Base-by-base conservation (phyloP, 1,140 invertebrate species). In the Cydia splendana region DNA sequence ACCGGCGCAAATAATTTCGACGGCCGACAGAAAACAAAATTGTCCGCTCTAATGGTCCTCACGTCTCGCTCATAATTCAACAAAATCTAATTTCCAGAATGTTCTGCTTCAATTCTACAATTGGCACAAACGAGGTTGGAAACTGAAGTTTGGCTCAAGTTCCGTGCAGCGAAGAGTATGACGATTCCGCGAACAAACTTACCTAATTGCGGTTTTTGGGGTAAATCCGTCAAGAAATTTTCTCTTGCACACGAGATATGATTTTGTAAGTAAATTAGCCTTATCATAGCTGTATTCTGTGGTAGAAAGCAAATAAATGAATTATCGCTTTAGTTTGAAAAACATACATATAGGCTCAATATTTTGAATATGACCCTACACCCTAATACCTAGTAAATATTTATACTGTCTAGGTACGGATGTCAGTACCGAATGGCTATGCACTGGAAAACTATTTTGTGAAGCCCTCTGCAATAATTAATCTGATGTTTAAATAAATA, bases 71-170 rank as follows among this genome's bases (percentile, higher is more conserved):
- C 75, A 65, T 77, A 77, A 74, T 77, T 78, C 78, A 76, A 78
- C 51, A 75, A 75, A 78, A 79, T 76, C 78, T 80, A 79, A 82
- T 82, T 77, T 80, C 65, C 18, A 75, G 24, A 45, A 57, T 38
- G 74, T 79, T 77, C 78, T 74, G 75, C 75, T 75, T 62, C 34
- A 74, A 76, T 79, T 80, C 62, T 78, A 81, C 78, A 82, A 80
- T 83, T 79, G 81, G 67, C 77, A 74, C 77, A 80, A 82, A 84
- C 76, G 81, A 84, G 78, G 57, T 79, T 76, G 78, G 75, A 78
- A 81, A 79, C 74, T 80, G 30, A 75, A 81, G 69, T 80, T 75
- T 69, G 75, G 20, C 67, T 77, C 78, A 77, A 80, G 79, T 79
- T 67, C 30, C 34, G 28, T 45, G 67, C 67, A 71, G n/a, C 15